Percentiles rank a stretch among this genome's conserved stretches.
These are phyloP conservation scores for Porites divaricata DNA, from an alignment of 92 coral and sea anemone species.

Conservation along the genomic window DNA sequence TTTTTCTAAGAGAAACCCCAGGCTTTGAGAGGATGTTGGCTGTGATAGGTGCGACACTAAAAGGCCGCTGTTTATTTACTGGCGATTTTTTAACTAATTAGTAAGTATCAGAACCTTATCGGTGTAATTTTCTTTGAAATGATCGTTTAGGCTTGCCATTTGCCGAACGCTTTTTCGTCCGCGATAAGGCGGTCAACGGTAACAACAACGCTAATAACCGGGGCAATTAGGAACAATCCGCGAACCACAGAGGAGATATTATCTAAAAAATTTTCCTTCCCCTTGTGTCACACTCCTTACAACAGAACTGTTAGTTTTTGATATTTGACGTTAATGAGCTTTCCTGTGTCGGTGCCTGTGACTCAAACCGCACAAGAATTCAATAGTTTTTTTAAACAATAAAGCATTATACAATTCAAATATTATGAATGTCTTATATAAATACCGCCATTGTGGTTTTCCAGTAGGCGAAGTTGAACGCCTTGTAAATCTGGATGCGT, in stretches of 20 bases:
- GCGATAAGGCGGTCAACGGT: slow-evolving; percentile 86
- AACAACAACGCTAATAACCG: slow-evolving; percentile 94
- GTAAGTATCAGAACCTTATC: slow-evolving; percentile 35
- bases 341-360: slow-evolving; percentile 42
- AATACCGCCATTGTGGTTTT: slow-evolving; percentile 66
- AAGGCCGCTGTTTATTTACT: slow-evolving; percentile 33
- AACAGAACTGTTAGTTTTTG: slow-evolving; percentile 69
- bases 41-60: not conserved
- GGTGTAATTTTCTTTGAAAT: slow-evolving; percentile 26
- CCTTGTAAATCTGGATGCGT: slow-evolving; percentile 31
- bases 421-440: slow-evolving; percentile 66
- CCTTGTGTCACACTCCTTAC: slow-evolving; percentile 25
- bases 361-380: slow-evolving; percentile 39
- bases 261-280: slow-evolving; percentile 21
- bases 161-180: slow-evolving; percentile 26
- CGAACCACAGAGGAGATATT: slow-evolving; percentile 63
- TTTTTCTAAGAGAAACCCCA: not conserved
- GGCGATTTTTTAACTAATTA: slow-evolving; percentile 28
- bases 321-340: slow-evolving; percentile 59
- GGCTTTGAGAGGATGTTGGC: not conserved
- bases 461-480: slow-evolving; percentile 56
- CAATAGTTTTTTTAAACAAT: slow-evolving; percentile 51
- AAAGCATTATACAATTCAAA: slow-evolving; percentile 66
- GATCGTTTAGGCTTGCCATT: slow-evolving; percentile 32
- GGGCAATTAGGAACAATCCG: slow-evolving; percentile 97